phyloP scores from a whole-genome alignment of 1,140 invertebrate species.

The Paracyclopina nana region DNA sequence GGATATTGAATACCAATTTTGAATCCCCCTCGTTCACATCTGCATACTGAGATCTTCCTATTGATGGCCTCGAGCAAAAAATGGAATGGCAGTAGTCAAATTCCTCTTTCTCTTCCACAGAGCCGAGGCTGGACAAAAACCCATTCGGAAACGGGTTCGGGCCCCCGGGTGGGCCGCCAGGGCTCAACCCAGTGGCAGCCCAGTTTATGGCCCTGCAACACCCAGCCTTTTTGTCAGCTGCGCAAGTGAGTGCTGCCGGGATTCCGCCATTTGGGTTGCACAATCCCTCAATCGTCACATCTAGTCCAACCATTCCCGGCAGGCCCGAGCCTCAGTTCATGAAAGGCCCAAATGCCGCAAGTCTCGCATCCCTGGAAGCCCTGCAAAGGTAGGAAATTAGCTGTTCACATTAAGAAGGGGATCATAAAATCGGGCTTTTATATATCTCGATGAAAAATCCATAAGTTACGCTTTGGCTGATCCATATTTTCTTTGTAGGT shows the following conservation, averaged over 20 bases:
- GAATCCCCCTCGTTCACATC: no score
- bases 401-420: background rate
- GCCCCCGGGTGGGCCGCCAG: background rate
- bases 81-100: no score
- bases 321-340: background rate
- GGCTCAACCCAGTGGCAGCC: constrained; percentile 6
- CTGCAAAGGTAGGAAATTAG: constrained; percentile 1
- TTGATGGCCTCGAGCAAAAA: no score
- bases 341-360: background rate
- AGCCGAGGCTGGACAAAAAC: constrained; percentile 1
- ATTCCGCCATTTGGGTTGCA: background rate
- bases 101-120: background rate
- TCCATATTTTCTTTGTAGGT: background rate
- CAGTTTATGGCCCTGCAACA: constrained; percentile 7
- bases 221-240: background rate
- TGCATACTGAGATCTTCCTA: no score
- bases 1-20: no score
- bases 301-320: constrained; percentile 1
- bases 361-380: background rate
- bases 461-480: no score
- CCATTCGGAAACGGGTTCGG: background rate
- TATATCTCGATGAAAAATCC: no score
- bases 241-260: background rate
- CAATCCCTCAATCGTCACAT: background rate
- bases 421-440: no score